Evolutionary conservation across 2,888 invertebrate genomes (phyloP).

Genomic region (Drosophila cognata): DNA sequence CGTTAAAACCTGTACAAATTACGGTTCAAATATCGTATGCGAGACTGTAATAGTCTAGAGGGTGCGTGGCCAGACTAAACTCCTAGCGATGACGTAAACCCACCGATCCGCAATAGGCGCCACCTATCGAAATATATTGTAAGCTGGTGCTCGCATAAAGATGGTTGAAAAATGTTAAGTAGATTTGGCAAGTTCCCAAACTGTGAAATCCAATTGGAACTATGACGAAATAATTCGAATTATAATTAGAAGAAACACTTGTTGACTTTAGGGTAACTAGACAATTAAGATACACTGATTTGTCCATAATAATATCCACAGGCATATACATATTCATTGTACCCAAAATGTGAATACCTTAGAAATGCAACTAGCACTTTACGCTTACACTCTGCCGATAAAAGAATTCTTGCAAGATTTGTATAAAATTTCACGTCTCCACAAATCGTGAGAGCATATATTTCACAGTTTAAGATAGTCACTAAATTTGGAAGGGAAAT

Average conservation of each 20-base stretch:
- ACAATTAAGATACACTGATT: background rate
- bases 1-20: background rate
- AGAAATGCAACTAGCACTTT: background rate
- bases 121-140: background rate
- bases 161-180: background rate
- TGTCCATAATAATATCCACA: too few relatives aligned
- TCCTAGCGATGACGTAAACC: background rate
- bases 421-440: too few relatives aligned
- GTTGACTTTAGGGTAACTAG: background rate
- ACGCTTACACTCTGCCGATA: background rate
- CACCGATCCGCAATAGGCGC: background rate
- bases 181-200: background rate
- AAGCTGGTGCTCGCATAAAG: background rate
- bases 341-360: too few relatives aligned
- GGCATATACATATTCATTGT: too few relatives aligned
- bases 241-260: background rate
- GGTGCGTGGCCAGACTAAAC: background rate
- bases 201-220: background rate
- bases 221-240: background rate
- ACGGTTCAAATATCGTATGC: background rate
- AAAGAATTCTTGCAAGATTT: background rate
- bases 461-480: too few relatives aligned
- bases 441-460: too few relatives aligned
- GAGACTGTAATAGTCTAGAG: background rate
- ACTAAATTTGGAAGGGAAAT: too few relatives aligned